These are phyloP conservation scores for Pygoscelis antarcticus DNA, from an alignment of 2,113 vertebrate species.

Conservation along the genomic window DNA sequence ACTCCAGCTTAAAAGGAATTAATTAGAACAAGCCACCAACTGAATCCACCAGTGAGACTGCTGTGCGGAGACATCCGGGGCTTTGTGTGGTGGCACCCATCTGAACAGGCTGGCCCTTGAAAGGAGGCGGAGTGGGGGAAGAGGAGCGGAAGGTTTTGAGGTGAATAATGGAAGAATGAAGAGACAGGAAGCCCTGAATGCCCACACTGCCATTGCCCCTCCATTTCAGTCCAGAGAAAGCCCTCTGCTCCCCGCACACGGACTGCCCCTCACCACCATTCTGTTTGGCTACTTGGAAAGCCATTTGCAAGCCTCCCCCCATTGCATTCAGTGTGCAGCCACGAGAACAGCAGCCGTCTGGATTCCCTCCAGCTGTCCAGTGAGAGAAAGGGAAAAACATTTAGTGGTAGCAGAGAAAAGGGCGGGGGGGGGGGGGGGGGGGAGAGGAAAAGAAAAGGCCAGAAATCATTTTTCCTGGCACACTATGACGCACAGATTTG, in stretches of 20 bases:
- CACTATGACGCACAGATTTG: slow-evolving; percentile 27
- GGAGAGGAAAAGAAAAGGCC: not conserved
- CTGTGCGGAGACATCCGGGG: not conserved
- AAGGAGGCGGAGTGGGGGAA: not conserved
- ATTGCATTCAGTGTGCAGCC: not conserved
- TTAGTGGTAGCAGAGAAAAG: slow-evolving; percentile 23
- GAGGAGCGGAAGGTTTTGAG: not conserved
- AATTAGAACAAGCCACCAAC: not conserved
- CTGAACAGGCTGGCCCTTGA: not conserved
- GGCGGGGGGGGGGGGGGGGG: too few species aligned
- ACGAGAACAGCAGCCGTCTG: not conserved
- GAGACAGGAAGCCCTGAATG: not conserved
- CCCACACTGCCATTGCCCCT: not conserved
- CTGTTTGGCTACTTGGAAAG: slow-evolving; percentile 11
- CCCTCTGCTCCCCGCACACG: not conserved
- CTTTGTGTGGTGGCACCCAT: slow-evolving; percentile 30
- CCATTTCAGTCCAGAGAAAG: not conserved
- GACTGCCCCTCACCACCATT: not conserved
- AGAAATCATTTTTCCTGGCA: slow-evolving; percentile 58
- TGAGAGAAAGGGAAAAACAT: slow-evolving; percentile 14
- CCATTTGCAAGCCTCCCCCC: not conserved
- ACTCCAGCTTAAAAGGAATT: not conserved
- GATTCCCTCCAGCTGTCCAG: slow-evolving; percentile 41
- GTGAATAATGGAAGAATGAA: not conserved
- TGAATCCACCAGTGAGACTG: not conserved